Percentiles rank a stretch among this genome's conserved stretches.
Conservation (phyloP, 23 tunicate genomes). For the Halocynthia roretzi region DNA sequence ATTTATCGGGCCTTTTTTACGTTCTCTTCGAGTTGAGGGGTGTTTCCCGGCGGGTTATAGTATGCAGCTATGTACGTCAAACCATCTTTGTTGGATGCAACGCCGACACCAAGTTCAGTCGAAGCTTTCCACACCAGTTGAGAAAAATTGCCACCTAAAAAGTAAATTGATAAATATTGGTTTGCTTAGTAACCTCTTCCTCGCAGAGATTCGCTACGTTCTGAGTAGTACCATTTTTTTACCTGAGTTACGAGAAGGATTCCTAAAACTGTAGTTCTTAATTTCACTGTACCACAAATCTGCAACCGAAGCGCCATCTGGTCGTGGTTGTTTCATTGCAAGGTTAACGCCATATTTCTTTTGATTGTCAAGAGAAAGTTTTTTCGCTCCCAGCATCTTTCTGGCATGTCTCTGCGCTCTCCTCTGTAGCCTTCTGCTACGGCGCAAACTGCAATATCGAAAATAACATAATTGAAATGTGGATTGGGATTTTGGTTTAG, state of each 20-base stretch:
- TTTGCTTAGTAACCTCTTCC: background rate
- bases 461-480: no score
- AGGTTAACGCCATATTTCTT: conserved; percentile 59
- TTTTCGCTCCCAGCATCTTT: conserved; percentile 27
- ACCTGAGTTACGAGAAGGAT: conserved; percentile 29
- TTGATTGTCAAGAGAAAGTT: conserved; percentile 39
- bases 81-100: conserved; percentile 60
- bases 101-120: conserved; percentile 63
- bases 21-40: conserved; percentile 39
- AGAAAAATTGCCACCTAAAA: conserved; percentile 52
- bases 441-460: no score
- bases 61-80: conserved; percentile 45
- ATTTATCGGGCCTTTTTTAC: conserved; percentile 20
- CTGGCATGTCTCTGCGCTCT: conserved; percentile 80
- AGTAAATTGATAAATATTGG: background rate
- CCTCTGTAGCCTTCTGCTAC: conserved; percentile 17
- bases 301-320: conserved; percentile 29
- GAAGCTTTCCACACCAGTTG: conserved; percentile 70
- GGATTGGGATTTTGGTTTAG: no score
- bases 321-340: conserved; percentile 28
- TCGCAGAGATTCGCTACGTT: background rate
- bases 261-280: conserved; percentile 44
- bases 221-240: background rate
- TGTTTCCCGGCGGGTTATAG: conserved; percentile 70
- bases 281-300: conserved; percentile 80